Evolutionary conservation across 2,888 invertebrate genomes (phyloP).

Genomic region (Anorthoa munda): DNA sequence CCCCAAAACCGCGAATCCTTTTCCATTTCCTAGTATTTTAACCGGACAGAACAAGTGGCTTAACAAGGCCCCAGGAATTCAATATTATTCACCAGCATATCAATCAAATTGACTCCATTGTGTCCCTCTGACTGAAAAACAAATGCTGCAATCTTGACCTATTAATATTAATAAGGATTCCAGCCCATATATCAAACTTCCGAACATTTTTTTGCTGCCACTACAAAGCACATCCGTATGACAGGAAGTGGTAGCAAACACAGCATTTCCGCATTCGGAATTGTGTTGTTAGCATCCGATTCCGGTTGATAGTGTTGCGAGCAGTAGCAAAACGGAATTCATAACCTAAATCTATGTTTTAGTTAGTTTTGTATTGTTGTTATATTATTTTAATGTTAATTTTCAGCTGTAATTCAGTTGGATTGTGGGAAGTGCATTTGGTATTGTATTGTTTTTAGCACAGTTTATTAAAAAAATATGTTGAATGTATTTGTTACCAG

Average conservation of each 20-base stretch:
- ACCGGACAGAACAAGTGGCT: background rate
- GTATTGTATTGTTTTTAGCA: background rate
- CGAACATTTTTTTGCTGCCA: conserved; percentile 59
- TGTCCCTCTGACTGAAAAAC: conserved; percentile 15
- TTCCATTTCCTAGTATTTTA: too few relatives aligned
- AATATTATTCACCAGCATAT: conserved; percentile 12
- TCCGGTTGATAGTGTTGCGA: conserved; percentile 67
- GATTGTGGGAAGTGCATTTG: conserved; percentile 26
- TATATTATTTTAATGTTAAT: conserved; percentile 60
- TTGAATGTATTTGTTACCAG: background rate
- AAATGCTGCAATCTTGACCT: conserved; percentile 31
- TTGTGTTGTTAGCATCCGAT: conserved; percentile 70
- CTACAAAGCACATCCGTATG: conserved; percentile 65
- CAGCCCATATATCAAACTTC: conserved; percentile 55
- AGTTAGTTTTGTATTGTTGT: conserved; percentile 50
- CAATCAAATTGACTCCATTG: conserved; percentile 12
- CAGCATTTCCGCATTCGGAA: conserved; percentile 70
- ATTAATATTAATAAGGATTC: conserved; percentile 54
- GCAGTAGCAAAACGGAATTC: conserved; percentile 55
- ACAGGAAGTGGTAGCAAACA: conserved; percentile 71
- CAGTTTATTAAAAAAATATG: background rate
- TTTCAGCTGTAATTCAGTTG: conserved; percentile 41
- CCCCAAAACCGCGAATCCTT: background rate
- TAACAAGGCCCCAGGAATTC: background rate
- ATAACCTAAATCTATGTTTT: conserved; percentile 61